A percentile compares a stretch with the other conserved stretches of the same genome.
These are phyloP conservation scores for Daphoenositta chrysoptera DNA, from an alignment of 2,113 vertebrate species.

Conservation along the genomic window DNA sequence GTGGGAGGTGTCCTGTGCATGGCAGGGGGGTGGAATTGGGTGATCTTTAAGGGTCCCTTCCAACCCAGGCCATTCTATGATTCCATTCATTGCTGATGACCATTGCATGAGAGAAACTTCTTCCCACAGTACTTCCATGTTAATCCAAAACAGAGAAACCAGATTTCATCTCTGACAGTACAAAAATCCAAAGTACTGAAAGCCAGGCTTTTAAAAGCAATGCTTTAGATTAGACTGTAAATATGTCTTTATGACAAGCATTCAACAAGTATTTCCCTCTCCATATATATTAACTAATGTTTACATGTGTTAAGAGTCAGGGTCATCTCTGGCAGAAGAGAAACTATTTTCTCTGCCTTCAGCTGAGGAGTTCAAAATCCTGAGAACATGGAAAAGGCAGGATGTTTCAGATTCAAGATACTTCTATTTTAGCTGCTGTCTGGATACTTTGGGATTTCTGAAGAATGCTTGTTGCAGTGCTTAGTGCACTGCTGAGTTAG, in stretches of 20 bases:
- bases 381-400: background rate
- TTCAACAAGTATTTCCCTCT: background rate
- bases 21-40: background rate
- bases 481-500: background rate
- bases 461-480: background rate
- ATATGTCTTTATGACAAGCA: background rate
- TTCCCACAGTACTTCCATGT: background rate
- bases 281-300: background rate
- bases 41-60: background rate
- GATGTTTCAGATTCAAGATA: background rate
- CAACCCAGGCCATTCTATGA: background rate
- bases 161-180: background rate
- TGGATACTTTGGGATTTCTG: background rate
- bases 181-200: background rate
- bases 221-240: background rate
- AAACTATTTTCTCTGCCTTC: background rate
- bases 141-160: background rate
- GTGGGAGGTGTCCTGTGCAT: background rate
- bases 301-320: background rate
- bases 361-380: background rate
- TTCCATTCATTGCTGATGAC: background rate
- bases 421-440: background rate
- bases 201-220: background rate
- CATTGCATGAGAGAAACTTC: background rate
- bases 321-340: background rate